A percentile compares a stretch with the other conserved stretches of the same genome.
These are phyloP conservation scores for Isoperla grammatica DNA, from an alignment of 2,888 invertebrate genomes.

Conservation along the genomic window DNA sequence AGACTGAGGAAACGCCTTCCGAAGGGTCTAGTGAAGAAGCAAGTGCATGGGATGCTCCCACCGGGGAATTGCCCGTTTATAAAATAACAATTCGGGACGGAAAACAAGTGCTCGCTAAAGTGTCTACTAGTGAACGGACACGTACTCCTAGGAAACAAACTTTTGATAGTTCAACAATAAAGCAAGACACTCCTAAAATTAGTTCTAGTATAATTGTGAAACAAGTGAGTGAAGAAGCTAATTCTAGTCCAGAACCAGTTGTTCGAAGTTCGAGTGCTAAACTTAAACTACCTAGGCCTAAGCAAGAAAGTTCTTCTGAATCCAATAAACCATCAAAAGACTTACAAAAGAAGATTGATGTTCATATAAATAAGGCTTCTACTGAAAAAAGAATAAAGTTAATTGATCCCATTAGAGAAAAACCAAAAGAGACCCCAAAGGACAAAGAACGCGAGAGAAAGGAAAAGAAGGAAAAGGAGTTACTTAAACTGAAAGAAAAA, in stretches of 20 bases:
- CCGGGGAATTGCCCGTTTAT: slow-evolving; percentile 42
- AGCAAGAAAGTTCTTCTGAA: slow-evolving; percentile 13
- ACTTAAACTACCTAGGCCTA: slow-evolving; percentile 5
- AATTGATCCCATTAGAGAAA: slow-evolving; percentile 30
- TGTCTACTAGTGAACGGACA: slow-evolving; percentile 39
- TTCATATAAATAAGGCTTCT: not conserved
- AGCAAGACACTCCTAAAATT: not conserved
- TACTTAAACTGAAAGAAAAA: slow-evolving; percentile 32
- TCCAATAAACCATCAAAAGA: slow-evolving; percentile 21
- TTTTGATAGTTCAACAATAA: slow-evolving; percentile 21
- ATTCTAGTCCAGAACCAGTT: not conserved
- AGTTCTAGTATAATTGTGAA: slow-evolving; percentile 4
- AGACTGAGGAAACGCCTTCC: slow-evolving; percentile 22
- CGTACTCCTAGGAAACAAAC: slow-evolving; percentile 12
- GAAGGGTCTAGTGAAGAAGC: slow-evolving; percentile 24
- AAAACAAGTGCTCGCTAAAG: slow-evolving; percentile 61
- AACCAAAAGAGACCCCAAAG: slow-evolving; percentile 38
- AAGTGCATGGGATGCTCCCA: slow-evolving; percentile 20
- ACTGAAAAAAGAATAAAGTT: slow-evolving; percentile 20
- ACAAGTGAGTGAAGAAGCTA: slow-evolving; percentile 2
- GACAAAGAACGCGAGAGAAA: slow-evolving; percentile 38
- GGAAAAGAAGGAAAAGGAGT: slow-evolving; percentile 30
- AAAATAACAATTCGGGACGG: slow-evolving; percentile 69
- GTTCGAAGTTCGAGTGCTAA: slow-evolving; percentile 7
- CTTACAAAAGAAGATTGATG: slow-evolving; percentile 1